Conservation (phyloP, 2,888 invertebrate species). For the Alitta virens region DNA sequence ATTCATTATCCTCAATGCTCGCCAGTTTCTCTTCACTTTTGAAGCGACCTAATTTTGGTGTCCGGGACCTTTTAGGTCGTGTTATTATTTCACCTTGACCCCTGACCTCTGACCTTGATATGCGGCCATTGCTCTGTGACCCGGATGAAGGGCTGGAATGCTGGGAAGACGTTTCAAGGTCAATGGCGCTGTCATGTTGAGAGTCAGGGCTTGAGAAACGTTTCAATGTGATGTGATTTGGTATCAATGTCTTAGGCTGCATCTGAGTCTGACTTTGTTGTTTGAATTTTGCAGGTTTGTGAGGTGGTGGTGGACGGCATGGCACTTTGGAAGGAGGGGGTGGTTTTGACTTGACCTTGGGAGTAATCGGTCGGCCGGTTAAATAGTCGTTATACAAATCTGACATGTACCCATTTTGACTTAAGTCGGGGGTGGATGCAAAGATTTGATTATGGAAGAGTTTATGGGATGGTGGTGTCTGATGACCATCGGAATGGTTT, state of each 20-base stretch:
- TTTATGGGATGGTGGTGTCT: no score
- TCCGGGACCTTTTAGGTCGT: not conserved
- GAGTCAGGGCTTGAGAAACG: constrained; percentile 28
- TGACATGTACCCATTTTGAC: no score
- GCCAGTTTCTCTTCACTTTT: not conserved
- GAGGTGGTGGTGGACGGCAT: no score
- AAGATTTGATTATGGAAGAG: no score
- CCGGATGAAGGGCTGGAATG: constrained; percentile 30
- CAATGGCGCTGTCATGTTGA: constrained; percentile 39
- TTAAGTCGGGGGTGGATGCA: no score
- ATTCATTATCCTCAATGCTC: no score
- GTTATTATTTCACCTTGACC: not conserved
- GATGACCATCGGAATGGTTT: no score
- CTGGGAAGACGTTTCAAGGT: constrained; percentile 35
- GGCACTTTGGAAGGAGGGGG: no score
- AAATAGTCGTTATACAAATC: no score
- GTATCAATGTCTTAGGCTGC: no score
- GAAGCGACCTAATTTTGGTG: not conserved
- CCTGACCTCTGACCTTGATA: not conserved
- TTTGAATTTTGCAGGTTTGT: not conserved
- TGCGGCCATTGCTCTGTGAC: not conserved
- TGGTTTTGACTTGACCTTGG: no score
- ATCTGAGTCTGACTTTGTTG: not conserved
- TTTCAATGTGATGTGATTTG: not conserved
- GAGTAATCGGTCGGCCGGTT: no score